Evolutionary conservation across 2,888 invertebrate genomes (phyloP).

Genomic region (Xanthia icteritia): DNA sequence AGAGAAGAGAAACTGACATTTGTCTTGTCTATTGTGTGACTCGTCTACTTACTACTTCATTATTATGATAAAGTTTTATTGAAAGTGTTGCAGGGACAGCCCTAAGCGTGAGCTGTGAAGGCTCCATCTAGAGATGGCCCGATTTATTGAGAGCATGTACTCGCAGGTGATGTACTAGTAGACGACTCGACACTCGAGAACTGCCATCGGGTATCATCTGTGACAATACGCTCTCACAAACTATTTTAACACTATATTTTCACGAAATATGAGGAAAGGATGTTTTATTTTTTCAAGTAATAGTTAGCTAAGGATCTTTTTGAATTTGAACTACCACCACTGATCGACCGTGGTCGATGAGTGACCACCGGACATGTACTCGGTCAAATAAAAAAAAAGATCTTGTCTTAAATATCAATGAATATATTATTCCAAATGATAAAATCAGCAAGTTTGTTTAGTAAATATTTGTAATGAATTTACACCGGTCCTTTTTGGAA

Average conservation of each 20-base stretch:
- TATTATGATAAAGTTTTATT: conserved; percentile 63
- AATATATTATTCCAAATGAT: conserved; percentile 9
- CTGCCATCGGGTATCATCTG: conserved; percentile 40
- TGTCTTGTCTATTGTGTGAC: conserved; percentile 81
- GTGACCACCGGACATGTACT: not conserved
- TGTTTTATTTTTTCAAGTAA: conserved; percentile 6
- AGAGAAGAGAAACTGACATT: conserved; percentile 82
- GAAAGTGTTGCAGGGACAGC: conserved; percentile 54
- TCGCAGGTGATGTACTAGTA: conserved; percentile 56
- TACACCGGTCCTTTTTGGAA: conserved; percentile 39
- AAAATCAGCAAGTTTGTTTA: conserved; percentile 6
- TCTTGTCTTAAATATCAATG: conserved; percentile 7
- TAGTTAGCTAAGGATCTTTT: not conserved
- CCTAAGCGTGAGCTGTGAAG: conserved; percentile 59
- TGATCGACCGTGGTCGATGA: not conserved
- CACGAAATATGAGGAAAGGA: not conserved
- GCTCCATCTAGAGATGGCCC: conserved; percentile 60
- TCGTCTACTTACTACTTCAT: conserved; percentile 66
- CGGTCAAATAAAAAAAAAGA: not conserved
- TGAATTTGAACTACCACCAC: not conserved
- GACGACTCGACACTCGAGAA: conserved; percentile 42
- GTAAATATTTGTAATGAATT: conserved; percentile 38
- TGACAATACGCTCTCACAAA: conserved; percentile 20
- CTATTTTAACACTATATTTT: conserved; percentile 32
- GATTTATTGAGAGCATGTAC: conserved; percentile 67